Base-by-base conservation (phyloP, 2,888 invertebrate genomes). In the Pristionchus exspectatus region DNA sequence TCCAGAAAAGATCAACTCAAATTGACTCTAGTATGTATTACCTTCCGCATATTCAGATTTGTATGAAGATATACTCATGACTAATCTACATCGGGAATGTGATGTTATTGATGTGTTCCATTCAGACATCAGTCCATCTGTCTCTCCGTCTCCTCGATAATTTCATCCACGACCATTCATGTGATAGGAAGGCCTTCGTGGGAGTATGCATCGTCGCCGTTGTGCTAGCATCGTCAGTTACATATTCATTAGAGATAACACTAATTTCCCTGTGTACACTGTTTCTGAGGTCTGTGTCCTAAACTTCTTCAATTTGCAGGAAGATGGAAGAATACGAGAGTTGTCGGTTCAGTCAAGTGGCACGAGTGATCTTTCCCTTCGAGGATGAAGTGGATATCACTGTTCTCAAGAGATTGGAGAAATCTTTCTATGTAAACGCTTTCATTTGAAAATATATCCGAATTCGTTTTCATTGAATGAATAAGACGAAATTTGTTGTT, bases 261-360 rank as follows among this genome's bases (percentile, higher is more conserved):
- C 38, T 38, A 38, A 3, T 38, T 38, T 38, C 38, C 38, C 5
- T 38, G 38, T 38, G 38, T 5, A 5, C 38, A 38, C 38, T 38
- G 5, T 38, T 38, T 38, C 5, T 50, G 44, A 50, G 10, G 9
- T 50, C 10, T 50, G 44, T 10, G 44, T 9, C 44, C 38, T 2
- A 66, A 12, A 66, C n/a, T 66, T 50, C 0, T 50, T 50, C 21
- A 59, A 30, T 21, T 83, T 87, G 33, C 54, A 88, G 87, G 0
- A 88, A 88, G 87, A 88, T 88, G 87, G 87, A 88, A 24, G 87
- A 88, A 38, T 88, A 88, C 56, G 87, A 88, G 38, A 63, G 74
- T 30, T 56, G 63, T 74, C 72, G 56, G 27, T 88, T 88, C 74
- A 74, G 56, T 27, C 50, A n/a, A 27, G 87, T 88, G 2, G 54